Conservation (phyloP, 2,797 vertebrate genomes). For the Masticophis lateralis region DNA sequence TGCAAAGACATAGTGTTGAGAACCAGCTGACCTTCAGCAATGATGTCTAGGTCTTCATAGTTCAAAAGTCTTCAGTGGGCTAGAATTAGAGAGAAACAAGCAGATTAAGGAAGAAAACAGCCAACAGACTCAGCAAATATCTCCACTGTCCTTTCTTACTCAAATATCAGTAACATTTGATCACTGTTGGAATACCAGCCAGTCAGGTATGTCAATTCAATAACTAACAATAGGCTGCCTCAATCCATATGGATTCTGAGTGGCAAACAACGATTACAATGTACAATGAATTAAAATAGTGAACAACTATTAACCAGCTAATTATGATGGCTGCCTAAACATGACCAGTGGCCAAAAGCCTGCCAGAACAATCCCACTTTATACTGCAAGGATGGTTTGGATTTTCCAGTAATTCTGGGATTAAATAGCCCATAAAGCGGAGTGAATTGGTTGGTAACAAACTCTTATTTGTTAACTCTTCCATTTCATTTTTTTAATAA, state of each 20-base stretch:
- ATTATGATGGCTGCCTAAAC: neutral
- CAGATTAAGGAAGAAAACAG: neutral
- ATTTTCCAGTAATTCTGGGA: neutral
- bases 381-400: neutral
- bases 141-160: neutral
- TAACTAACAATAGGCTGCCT: neutral
- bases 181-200: neutral
- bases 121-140: neutral
- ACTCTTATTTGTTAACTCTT: neutral
- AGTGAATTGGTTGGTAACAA: neutral
- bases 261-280: neutral
- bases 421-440: neutral
- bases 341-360: neutral
- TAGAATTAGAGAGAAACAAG: neutral
- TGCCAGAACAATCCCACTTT: neutral
- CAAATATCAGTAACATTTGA: neutral
- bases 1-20: neutral
- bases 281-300: neutral
- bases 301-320: neutral
- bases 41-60: neutral
- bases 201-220: neutral
- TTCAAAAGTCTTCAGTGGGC: neutral
- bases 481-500: neutral
- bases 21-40: neutral
- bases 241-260: neutral